Evolutionary conservation across 37 sponge, comb jelly and placozoan genomes (phyloP).

Genomic region (Hormiphora californensis): DNA sequence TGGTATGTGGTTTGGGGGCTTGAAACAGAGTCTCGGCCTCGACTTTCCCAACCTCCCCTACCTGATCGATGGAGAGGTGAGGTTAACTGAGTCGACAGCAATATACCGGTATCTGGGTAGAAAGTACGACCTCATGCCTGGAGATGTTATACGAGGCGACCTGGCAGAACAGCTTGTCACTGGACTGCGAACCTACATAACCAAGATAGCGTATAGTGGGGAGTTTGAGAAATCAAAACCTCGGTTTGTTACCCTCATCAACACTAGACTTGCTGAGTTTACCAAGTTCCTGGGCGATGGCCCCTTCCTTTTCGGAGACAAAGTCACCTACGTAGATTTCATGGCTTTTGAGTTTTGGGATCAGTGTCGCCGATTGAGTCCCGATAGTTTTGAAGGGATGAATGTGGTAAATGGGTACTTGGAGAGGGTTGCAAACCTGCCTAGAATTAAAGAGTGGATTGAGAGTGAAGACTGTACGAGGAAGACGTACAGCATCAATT

Average conservation of each 20-base stretch:
- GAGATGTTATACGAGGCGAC: not conserved
- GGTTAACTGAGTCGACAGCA: not conserved
- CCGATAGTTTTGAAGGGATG: not conserved
- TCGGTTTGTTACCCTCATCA: not conserved
- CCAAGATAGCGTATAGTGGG: not conserved
- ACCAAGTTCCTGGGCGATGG: slow-evolving; percentile 8
- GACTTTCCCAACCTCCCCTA: slow-evolving; percentile 48
- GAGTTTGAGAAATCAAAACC: slow-evolving; percentile 11
- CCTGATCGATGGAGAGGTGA: slow-evolving; percentile 28
- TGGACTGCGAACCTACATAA: not conserved
- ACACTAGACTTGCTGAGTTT: not conserved
- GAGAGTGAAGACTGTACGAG: slow-evolving; percentile 14
- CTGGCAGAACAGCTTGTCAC: not conserved
- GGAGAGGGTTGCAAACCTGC: not conserved
- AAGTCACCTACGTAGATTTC: not conserved
- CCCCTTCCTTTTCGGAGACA: not conserved
- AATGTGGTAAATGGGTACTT: not conserved
- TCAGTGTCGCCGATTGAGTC: not conserved
- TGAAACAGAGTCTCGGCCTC: not conserved
- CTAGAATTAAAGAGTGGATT: not conserved
- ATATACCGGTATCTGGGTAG: slow-evolving; percentile 48
- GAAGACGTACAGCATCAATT: not conserved
- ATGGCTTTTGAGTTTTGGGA: slow-evolving; percentile 11
- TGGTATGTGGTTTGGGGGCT: not conserved
- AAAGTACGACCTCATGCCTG: not conserved